phyloP scores from a whole-genome alignment of 2,113 vertebrate genomes.

The Ammodytes marinus region DNA sequence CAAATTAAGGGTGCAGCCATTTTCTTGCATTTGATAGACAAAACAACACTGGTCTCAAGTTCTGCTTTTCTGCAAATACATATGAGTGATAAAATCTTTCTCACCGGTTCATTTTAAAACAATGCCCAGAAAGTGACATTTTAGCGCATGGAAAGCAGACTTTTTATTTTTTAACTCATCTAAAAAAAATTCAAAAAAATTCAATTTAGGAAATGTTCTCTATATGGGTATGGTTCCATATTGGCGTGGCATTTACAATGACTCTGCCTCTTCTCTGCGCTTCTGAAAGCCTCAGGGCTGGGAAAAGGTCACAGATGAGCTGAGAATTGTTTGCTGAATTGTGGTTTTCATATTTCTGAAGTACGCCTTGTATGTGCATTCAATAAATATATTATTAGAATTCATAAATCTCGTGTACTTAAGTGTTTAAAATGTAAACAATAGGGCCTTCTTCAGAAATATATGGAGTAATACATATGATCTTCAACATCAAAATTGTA shows the following conservation, averaged over 20 bases:
- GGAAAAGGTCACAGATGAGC: slow-evolving; percentile 43
- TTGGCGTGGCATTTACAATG: slow-evolving; percentile 57
- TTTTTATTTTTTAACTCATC: slow-evolving; percentile 33
- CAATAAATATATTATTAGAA: background rate
- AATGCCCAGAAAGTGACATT: slow-evolving; percentile 39
- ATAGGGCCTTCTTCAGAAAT: background rate
- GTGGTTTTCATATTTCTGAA: background rate
- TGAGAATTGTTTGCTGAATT: slow-evolving; percentile 3
- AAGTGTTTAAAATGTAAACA: background rate
- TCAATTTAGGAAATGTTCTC: slow-evolving; percentile 3
- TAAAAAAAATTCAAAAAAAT: slow-evolving; percentile 6
- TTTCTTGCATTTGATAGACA: background rate
- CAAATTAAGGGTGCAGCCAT: background rate
- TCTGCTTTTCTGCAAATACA: background rate
- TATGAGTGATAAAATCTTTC: slow-evolving; percentile 11
- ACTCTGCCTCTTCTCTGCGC: slow-evolving; percentile 8
- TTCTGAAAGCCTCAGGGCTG: slow-evolving; percentile 31
- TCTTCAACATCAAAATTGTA: background rate
- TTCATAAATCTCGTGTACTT: background rate
- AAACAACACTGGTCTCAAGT: slow-evolving; percentile 12
- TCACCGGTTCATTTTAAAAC: slow-evolving; percentile 9
- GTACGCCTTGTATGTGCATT: background rate
- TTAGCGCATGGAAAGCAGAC: slow-evolving; percentile 38
- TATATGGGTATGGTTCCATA: slow-evolving; percentile 7
- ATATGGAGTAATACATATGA: background rate